Conservation (phyloP, 2,113 vertebrate genomes). For the Gobio gobio region DNA sequence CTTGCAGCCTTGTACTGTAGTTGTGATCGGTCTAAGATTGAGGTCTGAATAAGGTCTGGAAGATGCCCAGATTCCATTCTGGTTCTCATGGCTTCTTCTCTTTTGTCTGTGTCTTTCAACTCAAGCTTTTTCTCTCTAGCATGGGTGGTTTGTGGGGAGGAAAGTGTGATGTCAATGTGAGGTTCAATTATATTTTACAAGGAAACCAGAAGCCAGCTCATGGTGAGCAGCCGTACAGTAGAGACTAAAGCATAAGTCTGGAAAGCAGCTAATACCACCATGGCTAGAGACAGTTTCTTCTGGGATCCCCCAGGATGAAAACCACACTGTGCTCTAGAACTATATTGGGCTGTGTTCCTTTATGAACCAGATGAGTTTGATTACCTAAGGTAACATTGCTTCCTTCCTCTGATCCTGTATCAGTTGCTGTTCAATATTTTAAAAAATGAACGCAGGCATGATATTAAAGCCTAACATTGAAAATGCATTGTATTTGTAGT, state of each 20-base stretch:
- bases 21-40: slow-evolving; percentile 39
- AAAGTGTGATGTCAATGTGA: slow-evolving; percentile 70
- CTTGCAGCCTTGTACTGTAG: slow-evolving; percentile 32
- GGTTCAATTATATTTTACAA: slow-evolving; percentile 67
- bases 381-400: background rate
- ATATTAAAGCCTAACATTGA: background rate
- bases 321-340: slow-evolving; percentile 28
- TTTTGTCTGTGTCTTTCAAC: slow-evolving; percentile 61
- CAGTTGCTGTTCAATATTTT: background rate
- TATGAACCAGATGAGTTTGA: background rate
- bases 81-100: slow-evolving; percentile 52
- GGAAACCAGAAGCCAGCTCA: slow-evolving; percentile 65
- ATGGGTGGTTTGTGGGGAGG: slow-evolving; percentile 64
- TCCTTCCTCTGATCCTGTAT: background rate
- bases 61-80: slow-evolving; percentile 42
- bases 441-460: background rate
- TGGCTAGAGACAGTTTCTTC: slow-evolving; percentile 3
- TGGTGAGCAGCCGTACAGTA: slow-evolving; percentile 57
- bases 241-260: slow-evolving; percentile 4
- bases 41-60: slow-evolving; percentile 43
- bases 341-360: background rate
- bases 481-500: background rate
- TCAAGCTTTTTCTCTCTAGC: slow-evolving; percentile 55
- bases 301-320: slow-evolving; percentile 43
- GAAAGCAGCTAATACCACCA: slow-evolving; percentile 25